Base-by-base conservation (phyloP, 2,797 vertebrate genomes). In the Clamator glandarius region DNA sequence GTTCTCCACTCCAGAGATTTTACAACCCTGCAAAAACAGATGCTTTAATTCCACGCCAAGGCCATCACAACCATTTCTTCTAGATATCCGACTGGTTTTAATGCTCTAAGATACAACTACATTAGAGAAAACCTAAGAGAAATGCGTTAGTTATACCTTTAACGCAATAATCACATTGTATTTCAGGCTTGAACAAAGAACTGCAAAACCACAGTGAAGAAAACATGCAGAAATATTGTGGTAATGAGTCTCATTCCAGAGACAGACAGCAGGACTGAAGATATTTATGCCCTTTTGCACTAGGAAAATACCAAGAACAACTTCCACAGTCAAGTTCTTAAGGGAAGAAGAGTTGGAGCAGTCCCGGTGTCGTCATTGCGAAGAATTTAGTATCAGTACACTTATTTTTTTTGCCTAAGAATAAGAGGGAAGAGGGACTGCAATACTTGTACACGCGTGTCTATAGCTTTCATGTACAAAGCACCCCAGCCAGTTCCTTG, bases 321-420 rank as follows among this genome's bases (percentile, higher is more conserved):
- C 23, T 46, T 69, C 29, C 31, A 58, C 0, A 35, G 13, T 21
- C 19, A 42, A 23, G 4, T 4, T n/a, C 21, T 74, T 15, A 23
- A 70, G 39, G 78, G 16, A 44, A 58, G 6, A 36, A 7, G 25
- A 62, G 46, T 13, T 51, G 20, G 81, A 81, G 51, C 15, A 63
- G 50, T 13, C 19, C 26, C 48, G 44, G 39, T 31, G 46, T 46
- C 46, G 62, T 28, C 0, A 0, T 12, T 0, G 0, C 67, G 15
- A 23, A 26, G 23, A 55, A 19, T 41, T 67, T 48, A 46, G 6
- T 21, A 55, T 8, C 18, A 14, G 18, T 41, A 33, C 2, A 35
- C 39, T 64, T n/a, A 5, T 51, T 15, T 15, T 15, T 50, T 75
- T 36, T 21, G 18, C 13, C 29, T 84, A 54, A 39, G 55, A 76